A percentile compares a stretch with the other conserved stretches of the same genome.
phyloP scores from a whole-genome alignment of 53 echinoderm and acorn worm species.

The Crossaster papposus region DNA sequence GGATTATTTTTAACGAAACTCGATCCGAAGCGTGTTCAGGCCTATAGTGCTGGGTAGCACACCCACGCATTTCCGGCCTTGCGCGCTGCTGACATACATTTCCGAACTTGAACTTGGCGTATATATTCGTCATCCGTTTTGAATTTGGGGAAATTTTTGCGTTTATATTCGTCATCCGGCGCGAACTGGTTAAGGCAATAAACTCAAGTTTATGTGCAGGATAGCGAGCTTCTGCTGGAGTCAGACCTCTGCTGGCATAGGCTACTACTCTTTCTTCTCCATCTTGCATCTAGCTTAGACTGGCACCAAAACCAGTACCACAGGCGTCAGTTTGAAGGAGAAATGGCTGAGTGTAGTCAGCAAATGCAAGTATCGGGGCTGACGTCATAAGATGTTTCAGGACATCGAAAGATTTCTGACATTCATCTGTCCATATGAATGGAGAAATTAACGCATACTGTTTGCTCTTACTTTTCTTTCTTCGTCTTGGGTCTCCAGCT shows the following conservation, averaged over 20 bases:
- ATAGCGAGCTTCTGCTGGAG: conserved; percentile 59
- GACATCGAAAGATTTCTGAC: conserved; percentile 23
- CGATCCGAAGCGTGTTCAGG: no score
- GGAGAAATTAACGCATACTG: not conserved
- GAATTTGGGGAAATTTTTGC: no score
- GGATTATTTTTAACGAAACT: no score
- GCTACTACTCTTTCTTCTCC: conserved; percentile 49
- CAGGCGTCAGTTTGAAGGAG: conserved; percentile 60
- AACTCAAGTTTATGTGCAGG: conserved; percentile 53
- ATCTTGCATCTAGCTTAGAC: conserved; percentile 38
- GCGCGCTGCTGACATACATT: no score
- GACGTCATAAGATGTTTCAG: conserved; percentile 33
- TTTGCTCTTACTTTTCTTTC: conserved; percentile 24
- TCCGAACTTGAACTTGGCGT: no score
- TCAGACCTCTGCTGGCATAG: conserved; percentile 44
- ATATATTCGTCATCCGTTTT: no score
- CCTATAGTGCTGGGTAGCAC: no score
- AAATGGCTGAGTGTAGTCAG: conserved; percentile 43
- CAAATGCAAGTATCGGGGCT: conserved; percentile 46
- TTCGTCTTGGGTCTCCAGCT: conserved; percentile 17
- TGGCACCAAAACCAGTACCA: conserved; percentile 22
- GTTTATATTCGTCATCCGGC: no score
- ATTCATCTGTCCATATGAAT: conserved; percentile 45
- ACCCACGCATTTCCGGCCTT: no score
- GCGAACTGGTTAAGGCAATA: no score